Conservation (phyloP, 2,113 vertebrate species). For the Triplophysa tibetana region DNA sequence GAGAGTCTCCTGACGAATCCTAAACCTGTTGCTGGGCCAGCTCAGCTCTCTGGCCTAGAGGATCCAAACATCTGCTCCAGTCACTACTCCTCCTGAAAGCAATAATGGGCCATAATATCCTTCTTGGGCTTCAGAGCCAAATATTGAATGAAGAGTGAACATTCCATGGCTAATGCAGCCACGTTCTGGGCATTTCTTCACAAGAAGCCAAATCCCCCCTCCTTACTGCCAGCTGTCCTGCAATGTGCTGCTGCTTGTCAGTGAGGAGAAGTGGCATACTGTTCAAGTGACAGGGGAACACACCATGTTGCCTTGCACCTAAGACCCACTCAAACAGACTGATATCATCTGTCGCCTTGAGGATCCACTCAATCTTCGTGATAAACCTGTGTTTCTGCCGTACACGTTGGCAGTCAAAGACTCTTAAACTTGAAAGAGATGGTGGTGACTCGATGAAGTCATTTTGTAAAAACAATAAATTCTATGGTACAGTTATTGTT, state of each 20-base stretch:
- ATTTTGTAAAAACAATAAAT: not conserved
- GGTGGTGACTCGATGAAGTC: not conserved
- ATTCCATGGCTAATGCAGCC: constrained; percentile 67
- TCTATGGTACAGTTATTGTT: not conserved
- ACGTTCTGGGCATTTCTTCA: constrained; percentile 71
- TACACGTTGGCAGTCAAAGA: not conserved
- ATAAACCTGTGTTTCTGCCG: constrained; percentile 1
- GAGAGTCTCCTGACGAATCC: constrained; percentile 13
- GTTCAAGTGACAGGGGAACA: constrained; percentile 44
- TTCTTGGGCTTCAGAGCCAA: constrained; percentile 57
- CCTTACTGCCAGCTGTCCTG: constrained; percentile 82
- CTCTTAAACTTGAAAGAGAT: constrained; percentile 30
- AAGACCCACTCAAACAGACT: constrained; percentile 34
- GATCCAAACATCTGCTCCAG: constrained; percentile 64
- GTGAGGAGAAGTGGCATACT: constrained; percentile 67
- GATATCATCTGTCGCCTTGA: constrained; percentile 41
- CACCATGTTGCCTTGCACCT: constrained; percentile 34
- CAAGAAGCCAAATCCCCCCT: constrained; percentile 63
- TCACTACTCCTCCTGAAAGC: constrained; percentile 61
- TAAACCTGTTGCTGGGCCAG: constrained; percentile 12
- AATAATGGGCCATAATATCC: constrained; percentile 59
- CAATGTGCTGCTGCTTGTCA: constrained; percentile 92
- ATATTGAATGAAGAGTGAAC: constrained; percentile 51
- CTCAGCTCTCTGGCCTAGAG: constrained; percentile 1
- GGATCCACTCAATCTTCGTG: constrained; percentile 29